Conservation (phyloP, 2,888 invertebrate genomes). For the Dermolepida albohirtum region DNA sequence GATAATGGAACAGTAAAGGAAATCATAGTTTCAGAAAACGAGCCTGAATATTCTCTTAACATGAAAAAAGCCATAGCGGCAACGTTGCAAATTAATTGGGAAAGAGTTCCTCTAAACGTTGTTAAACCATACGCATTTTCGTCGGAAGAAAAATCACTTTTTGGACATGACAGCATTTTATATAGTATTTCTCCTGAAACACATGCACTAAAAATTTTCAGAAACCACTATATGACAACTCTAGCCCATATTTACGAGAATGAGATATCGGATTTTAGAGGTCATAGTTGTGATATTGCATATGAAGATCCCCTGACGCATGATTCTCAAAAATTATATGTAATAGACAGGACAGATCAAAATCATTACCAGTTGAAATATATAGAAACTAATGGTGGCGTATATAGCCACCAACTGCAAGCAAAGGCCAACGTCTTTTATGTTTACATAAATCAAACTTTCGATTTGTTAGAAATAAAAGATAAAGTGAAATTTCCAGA, state of each 20-base stretch:
- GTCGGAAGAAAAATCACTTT: constrained; percentile 60
- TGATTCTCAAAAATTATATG: constrained; percentile 53
- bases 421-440: constrained; percentile 59
- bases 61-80: constrained; percentile 64
- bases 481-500: constrained; percentile 45
- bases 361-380: constrained; percentile 41
- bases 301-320: constrained; percentile 55
- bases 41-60: constrained; percentile 61
- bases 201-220: constrained; percentile 56
- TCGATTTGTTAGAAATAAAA: constrained; percentile 55
- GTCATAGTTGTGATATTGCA: constrained; percentile 54
- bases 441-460: constrained; percentile 62
- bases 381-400: constrained; percentile 53
- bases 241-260: constrained; percentile 54
- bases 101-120: constrained; percentile 50
- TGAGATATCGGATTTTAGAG: constrained; percentile 53
- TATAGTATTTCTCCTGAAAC: constrained; percentile 57
- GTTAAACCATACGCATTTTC: constrained; percentile 55
- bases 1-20: constrained; percentile 55
- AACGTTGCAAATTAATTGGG: constrained; percentile 62
- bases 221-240: constrained; percentile 55
- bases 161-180: constrained; percentile 59
- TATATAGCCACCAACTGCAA: constrained; percentile 53
- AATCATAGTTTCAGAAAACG: constrained; percentile 55
- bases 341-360: constrained; percentile 18